phyloP scores from a whole-genome alignment of 2,888 invertebrate species.

The Cantharis rustica region DNA sequence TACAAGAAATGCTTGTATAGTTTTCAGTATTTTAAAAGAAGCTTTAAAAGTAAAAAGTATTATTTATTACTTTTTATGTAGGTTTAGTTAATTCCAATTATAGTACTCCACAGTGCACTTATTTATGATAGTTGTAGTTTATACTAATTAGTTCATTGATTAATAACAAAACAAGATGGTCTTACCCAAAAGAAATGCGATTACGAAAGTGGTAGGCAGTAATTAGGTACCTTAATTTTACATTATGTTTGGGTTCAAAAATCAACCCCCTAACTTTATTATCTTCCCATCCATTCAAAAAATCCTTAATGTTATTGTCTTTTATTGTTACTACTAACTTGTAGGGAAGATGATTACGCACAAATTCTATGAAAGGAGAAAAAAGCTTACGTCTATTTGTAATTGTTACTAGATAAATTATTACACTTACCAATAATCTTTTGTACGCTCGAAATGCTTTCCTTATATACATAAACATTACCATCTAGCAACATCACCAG shows the following conservation, averaged over 20 bases:
- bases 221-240: slow-evolving; percentile 84
- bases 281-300: slow-evolving; percentile 88
- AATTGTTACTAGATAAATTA: not conserved
- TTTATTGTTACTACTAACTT: slow-evolving; percentile 73
- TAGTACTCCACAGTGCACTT: no score
- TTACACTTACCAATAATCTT: slow-evolving; percentile 72
- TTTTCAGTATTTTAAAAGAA: no score
- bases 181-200: slow-evolving; percentile 85
- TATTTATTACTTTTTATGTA: no score
- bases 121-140: no score
- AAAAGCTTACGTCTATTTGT: not conserved
- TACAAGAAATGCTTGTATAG: no score
- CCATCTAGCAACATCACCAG: slow-evolving; percentile 82
- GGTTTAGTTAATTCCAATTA: no score
- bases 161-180: not conserved
- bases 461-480: slow-evolving; percentile 83
- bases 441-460: slow-evolving; percentile 76
- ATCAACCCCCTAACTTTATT: slow-evolving; percentile 90
- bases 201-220: slow-evolving; percentile 87
- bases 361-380: slow-evolving; percentile 68
- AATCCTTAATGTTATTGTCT: slow-evolving; percentile 74
- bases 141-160: no score
- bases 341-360: slow-evolving; percentile 85
- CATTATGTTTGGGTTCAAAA: slow-evolving; percentile 76
- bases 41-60: no score